Percentiles rank a stretch among this genome's conserved stretches.
These are phyloP conservation scores for Platichthys stellatus DNA, from an alignment of 2,113 vertebrate genomes.

Conservation along the genomic window DNA sequence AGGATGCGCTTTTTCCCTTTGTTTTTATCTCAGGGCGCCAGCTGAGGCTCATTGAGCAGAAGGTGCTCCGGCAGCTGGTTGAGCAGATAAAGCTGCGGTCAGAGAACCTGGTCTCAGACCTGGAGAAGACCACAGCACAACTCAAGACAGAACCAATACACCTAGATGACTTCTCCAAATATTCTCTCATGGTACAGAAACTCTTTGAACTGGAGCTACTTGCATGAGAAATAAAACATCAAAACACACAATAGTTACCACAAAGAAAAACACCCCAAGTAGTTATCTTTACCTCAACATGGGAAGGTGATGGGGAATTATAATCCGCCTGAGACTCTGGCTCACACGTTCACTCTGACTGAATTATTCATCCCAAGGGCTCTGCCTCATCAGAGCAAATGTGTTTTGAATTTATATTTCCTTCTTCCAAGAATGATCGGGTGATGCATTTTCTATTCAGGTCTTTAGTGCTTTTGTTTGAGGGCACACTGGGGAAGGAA, in stretches of 20 bases:
- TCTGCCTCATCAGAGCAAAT: constrained; percentile 13
- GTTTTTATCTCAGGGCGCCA: constrained; percentile 68
- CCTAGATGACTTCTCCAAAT: constrained; percentile 73
- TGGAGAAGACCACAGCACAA: constrained; percentile 64
- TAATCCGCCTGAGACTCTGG: constrained; percentile 1
- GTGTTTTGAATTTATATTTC: constrained; percentile 44
- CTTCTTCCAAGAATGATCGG: constrained; percentile 15
- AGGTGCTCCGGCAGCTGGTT: constrained; percentile 71
- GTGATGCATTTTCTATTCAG: background rate
- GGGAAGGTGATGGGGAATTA: constrained; percentile 10
- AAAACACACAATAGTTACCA: background rate
- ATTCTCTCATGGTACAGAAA: constrained; percentile 77
- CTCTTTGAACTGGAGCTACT: background rate
- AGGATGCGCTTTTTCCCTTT: background rate
- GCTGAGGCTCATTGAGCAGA: constrained; percentile 70
- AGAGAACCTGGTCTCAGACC: constrained; percentile 70
- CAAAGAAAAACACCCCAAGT: background rate
- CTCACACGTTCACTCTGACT: constrained; percentile 24
- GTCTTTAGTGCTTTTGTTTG: constrained; percentile 9
- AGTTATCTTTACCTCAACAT: background rate
- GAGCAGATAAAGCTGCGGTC: constrained; percentile 70
- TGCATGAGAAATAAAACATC: background rate
- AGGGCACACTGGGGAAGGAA: background rate
- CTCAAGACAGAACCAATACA: constrained; percentile 72
- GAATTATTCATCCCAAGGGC: constrained; percentile 41